phyloP scores from a whole-genome alignment of 2,113 vertebrate genomes.

The Vulpes vulpes region DNA sequence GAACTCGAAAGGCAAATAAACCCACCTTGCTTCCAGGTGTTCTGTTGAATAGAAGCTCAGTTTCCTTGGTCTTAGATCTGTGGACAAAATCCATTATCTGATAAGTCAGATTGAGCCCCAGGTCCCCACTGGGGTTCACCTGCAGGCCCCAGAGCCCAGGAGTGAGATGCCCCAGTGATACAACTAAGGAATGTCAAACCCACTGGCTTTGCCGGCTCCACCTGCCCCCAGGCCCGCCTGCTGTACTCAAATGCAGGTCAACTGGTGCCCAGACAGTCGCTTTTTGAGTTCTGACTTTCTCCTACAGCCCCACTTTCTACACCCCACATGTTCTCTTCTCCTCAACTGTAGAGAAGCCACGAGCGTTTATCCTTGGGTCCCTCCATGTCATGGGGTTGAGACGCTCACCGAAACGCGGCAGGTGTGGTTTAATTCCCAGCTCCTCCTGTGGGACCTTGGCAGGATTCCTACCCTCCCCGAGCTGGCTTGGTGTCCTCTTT shows the following conservation, averaged over 20 bases:
- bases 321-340: neutral
- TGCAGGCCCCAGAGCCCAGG: neutral
- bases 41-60: neutral
- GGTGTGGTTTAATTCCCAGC: neutral
- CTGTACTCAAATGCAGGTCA: neutral
- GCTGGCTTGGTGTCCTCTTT: neutral
- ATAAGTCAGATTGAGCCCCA: neutral
- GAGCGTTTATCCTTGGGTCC: neutral
- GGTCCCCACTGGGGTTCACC: neutral
- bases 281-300: neutral
- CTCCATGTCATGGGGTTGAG: accelerated
- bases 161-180: neutral
- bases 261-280: neutral
- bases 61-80: neutral
- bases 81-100: neutral
- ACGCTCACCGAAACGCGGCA: accelerated
- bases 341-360: neutral
- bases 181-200: neutral
- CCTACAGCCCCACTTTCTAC: neutral
- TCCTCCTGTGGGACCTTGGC: neutral
- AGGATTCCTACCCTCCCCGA: neutral
- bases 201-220: neutral
- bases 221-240: accelerated
- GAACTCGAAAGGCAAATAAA: neutral
- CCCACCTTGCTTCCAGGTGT: neutral